Base-by-base conservation (phyloP, 2,113 vertebrate species). In the Sceloporus undulatus region DNA sequence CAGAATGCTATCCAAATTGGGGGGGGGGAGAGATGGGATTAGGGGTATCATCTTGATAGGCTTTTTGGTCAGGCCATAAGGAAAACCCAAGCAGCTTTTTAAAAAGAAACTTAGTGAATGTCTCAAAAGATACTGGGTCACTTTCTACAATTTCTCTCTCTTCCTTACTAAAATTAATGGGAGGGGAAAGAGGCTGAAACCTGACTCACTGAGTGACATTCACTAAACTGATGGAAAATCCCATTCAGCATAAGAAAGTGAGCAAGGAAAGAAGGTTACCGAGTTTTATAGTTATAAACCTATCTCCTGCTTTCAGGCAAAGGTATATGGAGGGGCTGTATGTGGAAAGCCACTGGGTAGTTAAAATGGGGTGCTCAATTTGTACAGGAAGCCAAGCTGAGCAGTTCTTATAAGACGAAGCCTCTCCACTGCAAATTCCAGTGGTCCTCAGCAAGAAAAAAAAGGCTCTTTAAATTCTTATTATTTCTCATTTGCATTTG, bases 401-500 rank as follows among this genome's bases (percentile, higher is more conserved):
- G 34, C 86, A 93, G 65, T 34, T 65, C 62, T 88, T 83, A 83
- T 87, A 25, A 90, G 84, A 94, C 88, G 79, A 90, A 66, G 79
- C 18, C 73, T 86, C 4, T 13, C 38, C 84, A 80, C 90, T 90
- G 79, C 42, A 34, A 91, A 65, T 0, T 0, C 29, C 52, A 77
- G 3, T 56, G 29, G 23, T 66, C 88, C 79, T 87, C 78, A 9
- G 70, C 40, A 56, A 38, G 59, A 8, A 18, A 5, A 5, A 87
- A 73, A 90, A 82, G 75, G 0, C 29, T 88, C 48, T 91, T 95
- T 80, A 95, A 92, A 93, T 90, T 94, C 85, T 91, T 81, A 94
- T 94, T 94, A 91, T 91, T 93, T 90, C 82, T 92, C 74, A 91
- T 95, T 94, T 95, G 77, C 91, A 92, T 94, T 93, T 94, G 90